Percentiles rank a stretch among this genome's conserved stretches.
These are phyloP conservation scores for Tricholaema leucomelas DNA, from an alignment of 2,113 vertebrate genomes.

Conservation along the genomic window DNA sequence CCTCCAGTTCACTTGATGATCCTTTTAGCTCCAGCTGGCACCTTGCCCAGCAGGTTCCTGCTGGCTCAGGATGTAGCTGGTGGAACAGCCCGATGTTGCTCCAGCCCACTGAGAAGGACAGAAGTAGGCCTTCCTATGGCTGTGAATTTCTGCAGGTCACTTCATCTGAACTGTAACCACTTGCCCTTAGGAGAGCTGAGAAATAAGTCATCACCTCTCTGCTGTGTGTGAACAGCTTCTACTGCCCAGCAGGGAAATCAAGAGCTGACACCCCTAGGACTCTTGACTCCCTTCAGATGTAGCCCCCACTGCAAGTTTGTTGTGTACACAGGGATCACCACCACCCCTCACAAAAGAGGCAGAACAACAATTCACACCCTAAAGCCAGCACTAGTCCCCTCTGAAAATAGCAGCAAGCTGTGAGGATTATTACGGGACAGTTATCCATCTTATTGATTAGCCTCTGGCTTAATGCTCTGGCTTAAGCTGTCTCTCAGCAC, in stretches of 20 bases:
- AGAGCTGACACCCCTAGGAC: not conserved
- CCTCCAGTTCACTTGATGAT: not conserved
- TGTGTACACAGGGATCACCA: not conserved
- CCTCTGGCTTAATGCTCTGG: not conserved
- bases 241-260: not conserved
- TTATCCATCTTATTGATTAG: constrained; percentile 61
- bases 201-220: not conserved
- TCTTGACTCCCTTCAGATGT: not conserved
- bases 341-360: not conserved
- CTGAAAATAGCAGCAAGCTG: constrained; percentile 33
- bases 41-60: not conserved
- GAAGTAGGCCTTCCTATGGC: not conserved
- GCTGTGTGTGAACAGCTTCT: not conserved
- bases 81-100: not conserved
- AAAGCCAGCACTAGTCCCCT: constrained; percentile 20
- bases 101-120: not conserved
- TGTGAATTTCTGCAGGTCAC: not conserved
- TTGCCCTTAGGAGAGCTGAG: not conserved
- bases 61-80: not conserved
- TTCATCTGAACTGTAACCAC: not conserved
- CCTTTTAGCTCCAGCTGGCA: not conserved
- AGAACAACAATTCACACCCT: not conserved
- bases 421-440: constrained; percentile 47
- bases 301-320: fast-evolving
- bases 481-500: constrained; percentile 47